These are phyloP conservation scores for Noctua janthe DNA, from an alignment of 2,888 invertebrate genomes.

Conservation along the genomic window DNA sequence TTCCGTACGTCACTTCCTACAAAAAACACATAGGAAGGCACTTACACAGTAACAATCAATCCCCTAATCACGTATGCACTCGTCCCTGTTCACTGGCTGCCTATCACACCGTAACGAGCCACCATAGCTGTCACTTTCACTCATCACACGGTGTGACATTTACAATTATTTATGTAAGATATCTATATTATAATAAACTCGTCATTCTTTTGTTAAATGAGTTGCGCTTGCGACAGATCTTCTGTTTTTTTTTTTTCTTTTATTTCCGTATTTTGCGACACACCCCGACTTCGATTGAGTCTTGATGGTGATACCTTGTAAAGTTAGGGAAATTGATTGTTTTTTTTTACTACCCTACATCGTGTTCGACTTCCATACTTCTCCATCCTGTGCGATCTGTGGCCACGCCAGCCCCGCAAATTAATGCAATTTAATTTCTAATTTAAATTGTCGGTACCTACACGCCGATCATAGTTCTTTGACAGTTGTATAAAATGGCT, in stretches of 20 bases:
- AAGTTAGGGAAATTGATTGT: neutral
- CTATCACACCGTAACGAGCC: constrained; percentile 36
- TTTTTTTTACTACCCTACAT: too few relatives aligned
- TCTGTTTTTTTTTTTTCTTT: neutral
- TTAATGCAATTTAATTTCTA: too few relatives aligned
- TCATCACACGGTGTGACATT: constrained; percentile 48
- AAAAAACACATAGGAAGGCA: constrained; percentile 34
- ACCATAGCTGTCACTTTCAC: constrained; percentile 60
- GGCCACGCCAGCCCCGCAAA: too few relatives aligned
- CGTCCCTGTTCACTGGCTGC: constrained; percentile 29
- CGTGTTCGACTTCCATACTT: too few relatives aligned
- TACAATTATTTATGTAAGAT: constrained; percentile 59
- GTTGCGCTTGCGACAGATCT: neutral
- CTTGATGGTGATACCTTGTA: neutral
- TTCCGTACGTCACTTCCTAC: neutral
- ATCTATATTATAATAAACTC: constrained; percentile 29
- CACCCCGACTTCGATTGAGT: neutral
- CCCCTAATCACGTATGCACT: constrained; percentile 48
- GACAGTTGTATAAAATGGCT: neutral
- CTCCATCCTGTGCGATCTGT: too few relatives aligned
- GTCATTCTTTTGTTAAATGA: constrained; percentile 23
- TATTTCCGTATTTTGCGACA: neutral
- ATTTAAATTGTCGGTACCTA: too few relatives aligned
- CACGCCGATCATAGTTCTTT: too few relatives aligned
- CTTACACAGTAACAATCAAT: constrained; percentile 1